phyloP scores from a whole-genome alignment of 2,888 invertebrate species.

The Synergus laeviventris region DNA sequence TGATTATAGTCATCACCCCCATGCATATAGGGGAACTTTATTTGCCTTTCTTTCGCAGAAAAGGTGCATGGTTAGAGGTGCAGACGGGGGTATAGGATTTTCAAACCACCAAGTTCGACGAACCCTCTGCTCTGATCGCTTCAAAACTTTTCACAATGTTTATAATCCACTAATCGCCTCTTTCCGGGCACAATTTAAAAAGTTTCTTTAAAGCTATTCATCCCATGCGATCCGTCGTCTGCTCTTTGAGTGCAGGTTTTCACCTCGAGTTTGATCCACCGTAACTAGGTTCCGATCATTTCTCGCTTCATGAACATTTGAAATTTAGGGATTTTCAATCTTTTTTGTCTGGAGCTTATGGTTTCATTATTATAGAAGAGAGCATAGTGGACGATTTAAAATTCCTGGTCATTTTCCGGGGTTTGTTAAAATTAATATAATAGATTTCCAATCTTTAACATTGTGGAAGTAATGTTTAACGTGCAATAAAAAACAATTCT shows the following conservation, averaged over 20 bases:
- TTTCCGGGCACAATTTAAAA: slow-evolving; percentile 73
- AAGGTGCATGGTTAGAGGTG: slow-evolving; percentile 33
- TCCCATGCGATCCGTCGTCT: slow-evolving; percentile 55
- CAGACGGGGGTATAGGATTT: neutral
- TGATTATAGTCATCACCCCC: slow-evolving; percentile 35
- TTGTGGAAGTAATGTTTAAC: too few relatives aligned
- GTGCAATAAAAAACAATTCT: too few relatives aligned
- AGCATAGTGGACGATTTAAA: neutral
- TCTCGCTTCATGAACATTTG: slow-evolving; percentile 73
- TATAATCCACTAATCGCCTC: slow-evolving; percentile 74
- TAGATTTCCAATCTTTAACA: too few relatives aligned
- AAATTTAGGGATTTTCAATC: slow-evolving; percentile 62
- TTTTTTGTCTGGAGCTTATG: neutral
- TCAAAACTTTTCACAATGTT: slow-evolving; percentile 72
- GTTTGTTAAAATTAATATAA: too few relatives aligned
- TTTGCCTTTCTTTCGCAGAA: slow-evolving; percentile 49
- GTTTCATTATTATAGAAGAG: neutral
- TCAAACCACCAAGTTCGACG: neutral
- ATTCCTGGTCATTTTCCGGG: too few relatives aligned
- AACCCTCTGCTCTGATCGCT: slow-evolving; percentile 61
- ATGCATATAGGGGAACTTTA: slow-evolving; percentile 51
- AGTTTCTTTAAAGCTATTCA: slow-evolving; percentile 65
- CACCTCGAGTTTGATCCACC: neutral
- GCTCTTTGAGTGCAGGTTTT: slow-evolving; percentile 44
- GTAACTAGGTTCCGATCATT: slow-evolving; percentile 64